These are phyloP conservation scores for Sylvilagus floridanus DNA, from an alignment of 2,797 vertebrate species.

Conservation along the genomic window DNA sequence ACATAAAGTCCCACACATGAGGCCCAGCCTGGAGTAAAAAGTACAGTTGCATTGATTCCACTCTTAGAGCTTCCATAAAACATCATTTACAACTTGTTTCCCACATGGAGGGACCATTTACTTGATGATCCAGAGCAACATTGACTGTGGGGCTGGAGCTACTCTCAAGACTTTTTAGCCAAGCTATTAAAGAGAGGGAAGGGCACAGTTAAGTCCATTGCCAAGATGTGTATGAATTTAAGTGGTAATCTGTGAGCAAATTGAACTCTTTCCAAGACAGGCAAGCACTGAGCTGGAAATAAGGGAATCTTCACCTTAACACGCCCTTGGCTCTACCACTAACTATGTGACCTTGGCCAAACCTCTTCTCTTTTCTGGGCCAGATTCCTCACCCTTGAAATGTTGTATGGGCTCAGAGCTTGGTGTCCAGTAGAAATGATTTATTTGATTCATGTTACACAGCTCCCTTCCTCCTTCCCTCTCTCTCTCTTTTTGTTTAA, in stretches of 20 bases:
- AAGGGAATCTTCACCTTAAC: background rate
- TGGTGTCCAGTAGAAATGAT: background rate
- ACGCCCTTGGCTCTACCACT: background rate
- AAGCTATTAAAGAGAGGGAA: background rate
- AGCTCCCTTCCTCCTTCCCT: background rate
- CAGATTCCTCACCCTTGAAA: background rate
- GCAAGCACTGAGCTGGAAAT: background rate
- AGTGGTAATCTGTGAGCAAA: constrained; percentile 17
- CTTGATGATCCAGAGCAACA: background rate
- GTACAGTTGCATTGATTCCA: background rate
- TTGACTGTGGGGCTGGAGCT: background rate
- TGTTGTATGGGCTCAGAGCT: background rate
- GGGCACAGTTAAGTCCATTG: background rate
- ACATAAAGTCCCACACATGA: constrained; percentile 25
- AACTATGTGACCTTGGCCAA: background rate
- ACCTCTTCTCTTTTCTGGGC: background rate
- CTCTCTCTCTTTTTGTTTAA: no score
- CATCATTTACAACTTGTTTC: background rate
- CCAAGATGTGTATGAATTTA: background rate
- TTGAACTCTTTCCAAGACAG: background rate
- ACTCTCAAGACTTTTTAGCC: constrained; percentile 20
- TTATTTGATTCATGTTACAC: background rate
- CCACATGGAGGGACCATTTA: background rate
- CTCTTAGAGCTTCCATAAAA: background rate
- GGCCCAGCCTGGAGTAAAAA: background rate